phyloP scores from a whole-genome alignment of 1,140 invertebrate genomes.

The Ceratina japonica region DNA sequence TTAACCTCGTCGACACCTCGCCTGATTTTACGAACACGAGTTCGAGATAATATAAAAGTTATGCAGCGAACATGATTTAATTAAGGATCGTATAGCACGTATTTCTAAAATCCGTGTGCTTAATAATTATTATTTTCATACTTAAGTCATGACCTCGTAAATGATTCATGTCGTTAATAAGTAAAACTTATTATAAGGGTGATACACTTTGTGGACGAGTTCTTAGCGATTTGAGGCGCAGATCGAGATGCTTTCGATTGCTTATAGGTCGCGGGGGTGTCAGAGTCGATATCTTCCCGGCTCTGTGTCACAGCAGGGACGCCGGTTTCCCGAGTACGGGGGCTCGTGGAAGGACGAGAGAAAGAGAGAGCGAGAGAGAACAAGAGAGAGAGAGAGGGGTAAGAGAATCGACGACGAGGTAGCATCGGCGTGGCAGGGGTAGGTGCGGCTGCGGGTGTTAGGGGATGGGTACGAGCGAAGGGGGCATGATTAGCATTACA shows the following conservation, averaged over 20 bases:
- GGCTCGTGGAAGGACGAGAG: conserved; percentile 37
- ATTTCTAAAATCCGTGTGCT: too few species aligned
- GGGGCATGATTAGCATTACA: conserved; percentile 80
- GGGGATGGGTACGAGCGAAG: conserved; percentile 68
- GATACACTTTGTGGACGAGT: neutral
- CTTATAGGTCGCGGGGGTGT: conserved; percentile 69
- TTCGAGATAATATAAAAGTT: neutral
- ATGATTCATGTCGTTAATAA: too few species aligned
- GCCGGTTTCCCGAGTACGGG: conserved; percentile 29
- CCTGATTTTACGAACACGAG: neutral
- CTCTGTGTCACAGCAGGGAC: conserved; percentile 73
- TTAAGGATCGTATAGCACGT: too few species aligned
- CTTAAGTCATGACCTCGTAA: too few species aligned
- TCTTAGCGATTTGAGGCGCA: conserved; percentile 31
- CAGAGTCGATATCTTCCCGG: conserved; percentile 77
- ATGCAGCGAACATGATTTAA: too few species aligned
- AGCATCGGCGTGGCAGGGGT: conserved; percentile 61
- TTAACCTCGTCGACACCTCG: neutral
- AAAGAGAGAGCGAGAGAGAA: too few species aligned
- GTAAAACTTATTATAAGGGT: too few species aligned
- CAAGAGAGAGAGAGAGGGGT: too few species aligned
- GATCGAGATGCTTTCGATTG: conserved; percentile 45
- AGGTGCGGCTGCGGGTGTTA: conserved; percentile 65
- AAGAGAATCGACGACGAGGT: conserved; percentile 60
- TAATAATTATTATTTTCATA: too few species aligned